Conservation (phyloP, 2,797 vertebrate genomes). For the Cryptoblepharus egeriae region DNA sequence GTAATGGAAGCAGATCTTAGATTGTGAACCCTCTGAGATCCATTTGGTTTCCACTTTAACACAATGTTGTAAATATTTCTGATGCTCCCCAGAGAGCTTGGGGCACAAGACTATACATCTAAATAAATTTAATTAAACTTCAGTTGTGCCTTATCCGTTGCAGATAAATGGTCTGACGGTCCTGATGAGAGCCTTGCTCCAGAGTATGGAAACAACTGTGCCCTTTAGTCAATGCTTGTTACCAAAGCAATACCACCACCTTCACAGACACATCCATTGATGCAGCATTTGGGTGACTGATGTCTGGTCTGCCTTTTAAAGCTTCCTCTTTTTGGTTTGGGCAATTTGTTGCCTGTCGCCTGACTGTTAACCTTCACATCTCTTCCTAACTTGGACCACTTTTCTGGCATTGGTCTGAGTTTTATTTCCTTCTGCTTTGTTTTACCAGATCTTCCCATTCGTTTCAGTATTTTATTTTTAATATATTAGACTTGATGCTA, state of each 20-base stretch:
- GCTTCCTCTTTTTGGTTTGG: not conserved
- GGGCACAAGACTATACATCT: not conserved
- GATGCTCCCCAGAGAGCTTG: not conserved
- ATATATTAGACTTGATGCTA: too few species aligned
- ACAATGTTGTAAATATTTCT: not conserved
- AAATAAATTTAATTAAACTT: constrained; percentile 20
- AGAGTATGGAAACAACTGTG: too few species aligned
- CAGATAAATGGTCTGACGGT: not conserved
- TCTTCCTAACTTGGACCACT: not conserved
- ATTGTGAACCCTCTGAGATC: not conserved
- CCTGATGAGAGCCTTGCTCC: not conserved
- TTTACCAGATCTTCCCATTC: not conserved
- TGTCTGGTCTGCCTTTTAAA: not conserved
- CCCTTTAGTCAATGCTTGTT: not conserved
- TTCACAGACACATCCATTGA: not conserved
- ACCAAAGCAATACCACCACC: not conserved
- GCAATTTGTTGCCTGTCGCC: not conserved
- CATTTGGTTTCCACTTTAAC: not conserved
- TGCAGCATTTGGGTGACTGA: not conserved
- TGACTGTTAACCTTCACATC: not conserved
- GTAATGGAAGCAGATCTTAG: not conserved
- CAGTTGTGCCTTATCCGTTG: not conserved
- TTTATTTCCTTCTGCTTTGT: not conserved
- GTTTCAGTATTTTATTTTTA: too few species aligned
- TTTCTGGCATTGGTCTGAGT: not conserved